phyloP scores from a whole-genome alignment of 92 coral and sea anemone genomes.

The Nematostella vectensis region DNA sequence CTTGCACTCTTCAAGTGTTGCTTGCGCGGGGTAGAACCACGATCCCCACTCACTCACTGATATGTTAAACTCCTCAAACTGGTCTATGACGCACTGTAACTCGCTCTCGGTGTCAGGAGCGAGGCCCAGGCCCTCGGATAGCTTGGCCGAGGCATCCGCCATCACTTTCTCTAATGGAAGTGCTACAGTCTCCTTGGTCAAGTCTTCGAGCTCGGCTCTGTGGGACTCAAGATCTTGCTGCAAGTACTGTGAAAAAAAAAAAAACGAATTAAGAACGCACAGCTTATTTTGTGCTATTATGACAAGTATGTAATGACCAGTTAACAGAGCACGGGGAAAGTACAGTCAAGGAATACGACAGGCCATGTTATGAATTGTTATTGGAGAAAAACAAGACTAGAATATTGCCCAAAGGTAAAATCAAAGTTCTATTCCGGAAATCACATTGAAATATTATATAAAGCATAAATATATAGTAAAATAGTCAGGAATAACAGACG shows the following conservation, averaged over 20 bases:
- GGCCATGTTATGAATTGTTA: too few species aligned
- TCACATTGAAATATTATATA: too few species aligned
- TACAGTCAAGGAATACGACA: too few species aligned
- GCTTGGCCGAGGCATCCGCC: conserved; percentile 38
- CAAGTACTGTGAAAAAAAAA: conserved; percentile 25
- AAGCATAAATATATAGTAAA: too few species aligned
- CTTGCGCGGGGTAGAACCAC: conserved; percentile 90
- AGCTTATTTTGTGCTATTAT: too few species aligned
- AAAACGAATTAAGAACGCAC: too few species aligned
- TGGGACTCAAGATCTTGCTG: conserved; percentile 48
- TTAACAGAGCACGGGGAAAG: not conserved
- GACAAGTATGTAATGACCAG: not conserved
- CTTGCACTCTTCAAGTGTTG: conserved; percentile 66
- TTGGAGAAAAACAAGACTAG: too few species aligned
- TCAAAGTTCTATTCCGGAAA: too few species aligned
- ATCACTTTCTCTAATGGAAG: conserved; percentile 33
- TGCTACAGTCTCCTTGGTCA: conserved; percentile 30
- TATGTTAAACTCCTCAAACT: conserved; percentile 57
- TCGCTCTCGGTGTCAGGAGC: conserved; percentile 63
- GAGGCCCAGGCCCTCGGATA: conserved; percentile 44
- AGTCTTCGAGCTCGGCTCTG: conserved; percentile 56
- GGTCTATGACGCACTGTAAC: conserved; percentile 76
- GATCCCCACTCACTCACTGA: conserved; percentile 90
- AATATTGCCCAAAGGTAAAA: too few species aligned
- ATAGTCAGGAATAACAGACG: too few species aligned